Conservation (phyloP, 2,113 vertebrate species). For the Arvicanthis niloticus region DNA sequence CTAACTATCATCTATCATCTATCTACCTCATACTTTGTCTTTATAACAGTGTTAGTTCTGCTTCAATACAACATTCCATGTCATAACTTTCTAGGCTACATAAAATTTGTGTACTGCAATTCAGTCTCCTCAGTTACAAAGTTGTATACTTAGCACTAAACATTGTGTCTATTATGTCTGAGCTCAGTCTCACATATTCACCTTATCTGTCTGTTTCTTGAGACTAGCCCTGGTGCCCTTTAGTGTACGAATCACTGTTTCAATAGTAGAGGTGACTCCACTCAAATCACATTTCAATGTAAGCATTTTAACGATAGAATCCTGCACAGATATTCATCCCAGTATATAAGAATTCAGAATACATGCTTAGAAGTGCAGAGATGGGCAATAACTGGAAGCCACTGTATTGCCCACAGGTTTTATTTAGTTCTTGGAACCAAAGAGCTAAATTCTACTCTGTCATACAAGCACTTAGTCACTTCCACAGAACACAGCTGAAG, state of each 20-base stretch:
- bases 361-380: background rate
- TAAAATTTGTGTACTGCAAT: background rate
- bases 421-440: accelerated
- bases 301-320: background rate
- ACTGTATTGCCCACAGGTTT: background rate
- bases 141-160: background rate
- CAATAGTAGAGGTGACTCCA: background rate
- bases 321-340: background rate
- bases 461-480: background rate
- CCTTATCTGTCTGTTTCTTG: background rate
- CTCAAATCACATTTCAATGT: background rate
- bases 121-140: background rate
- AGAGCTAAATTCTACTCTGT: background rate
- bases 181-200: background rate
- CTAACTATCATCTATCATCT: background rate
- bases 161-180: background rate
- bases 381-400: background rate
- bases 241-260: background rate
- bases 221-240: background rate
- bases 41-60: background rate
- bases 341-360: background rate
- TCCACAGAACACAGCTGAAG: background rate
- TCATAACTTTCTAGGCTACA: background rate
- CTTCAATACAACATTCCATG: background rate
- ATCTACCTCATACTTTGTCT: background rate